Conservation (phyloP, 1,140 invertebrate species). For the Microplitis mediator region DNA sequence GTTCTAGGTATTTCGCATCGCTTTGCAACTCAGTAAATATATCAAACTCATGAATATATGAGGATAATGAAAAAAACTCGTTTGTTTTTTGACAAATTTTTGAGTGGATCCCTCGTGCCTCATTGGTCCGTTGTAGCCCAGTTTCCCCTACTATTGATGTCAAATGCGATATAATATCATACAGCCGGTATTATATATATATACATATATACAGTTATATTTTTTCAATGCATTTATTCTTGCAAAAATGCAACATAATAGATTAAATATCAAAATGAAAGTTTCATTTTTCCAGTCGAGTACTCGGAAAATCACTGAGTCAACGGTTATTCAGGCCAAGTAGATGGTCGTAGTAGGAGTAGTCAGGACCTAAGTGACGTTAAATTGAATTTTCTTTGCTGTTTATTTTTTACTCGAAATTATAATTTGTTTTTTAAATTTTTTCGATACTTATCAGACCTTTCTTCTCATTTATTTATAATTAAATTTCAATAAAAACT, state of each 20-base stretch:
- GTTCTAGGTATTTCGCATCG: no score
- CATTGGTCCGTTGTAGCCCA: no score
- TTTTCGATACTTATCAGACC: neutral
- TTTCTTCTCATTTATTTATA: no score
- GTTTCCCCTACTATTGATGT: no score
- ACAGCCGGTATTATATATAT: no score
- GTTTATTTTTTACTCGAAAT: neutral
- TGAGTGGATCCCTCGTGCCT: no score
- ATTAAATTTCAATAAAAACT: no score
- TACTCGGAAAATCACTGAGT: conserved; percentile 48
- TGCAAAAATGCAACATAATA: conserved; percentile 42
- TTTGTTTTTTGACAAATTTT: no score
- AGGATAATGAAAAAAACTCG: no score
- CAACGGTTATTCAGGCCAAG: neutral
- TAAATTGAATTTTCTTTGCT: neutral
- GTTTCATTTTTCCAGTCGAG: conserved; percentile 54
- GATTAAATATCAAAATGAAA: conserved; percentile 42
- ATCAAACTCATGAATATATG: no score
- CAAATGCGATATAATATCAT: no score
- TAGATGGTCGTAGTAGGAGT: neutral
- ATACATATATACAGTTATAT: conserved; percentile 2
- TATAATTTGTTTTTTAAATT: neutral
- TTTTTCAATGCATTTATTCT: neutral
- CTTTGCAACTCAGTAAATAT: no score
- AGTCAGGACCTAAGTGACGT: neutral